A percentile compares a stretch with the other conserved stretches of the same genome.
phyloP scores from a whole-genome alignment of 2,888 invertebrate species.

The Capitulum mitella region DNA sequence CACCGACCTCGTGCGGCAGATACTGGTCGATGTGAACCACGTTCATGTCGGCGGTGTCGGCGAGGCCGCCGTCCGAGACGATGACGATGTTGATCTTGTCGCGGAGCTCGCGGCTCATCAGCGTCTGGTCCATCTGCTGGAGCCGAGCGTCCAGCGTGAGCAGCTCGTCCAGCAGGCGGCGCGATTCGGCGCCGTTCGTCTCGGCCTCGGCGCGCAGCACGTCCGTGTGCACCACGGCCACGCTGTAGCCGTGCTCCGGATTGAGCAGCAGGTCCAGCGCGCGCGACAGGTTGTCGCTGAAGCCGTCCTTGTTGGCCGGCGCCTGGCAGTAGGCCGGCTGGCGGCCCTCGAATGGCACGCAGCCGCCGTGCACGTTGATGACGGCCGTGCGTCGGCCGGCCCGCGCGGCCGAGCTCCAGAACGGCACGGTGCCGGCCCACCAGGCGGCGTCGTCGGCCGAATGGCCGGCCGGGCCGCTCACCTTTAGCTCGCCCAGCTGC shows the following conservation, averaged over 20 bases:
- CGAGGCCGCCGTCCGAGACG: slow-evolving; percentile 17
- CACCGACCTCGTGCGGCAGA: slow-evolving; percentile 31
- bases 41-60: background rate
- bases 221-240: slow-evolving; percentile 23
- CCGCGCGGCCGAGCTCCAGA: background rate
- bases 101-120: background rate
- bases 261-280: background rate
- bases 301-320: background rate
- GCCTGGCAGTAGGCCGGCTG: background rate
- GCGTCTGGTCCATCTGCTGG: slow-evolving; percentile 3
- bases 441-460: background rate
- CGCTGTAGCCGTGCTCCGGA: background rate
- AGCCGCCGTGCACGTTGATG: slow-evolving; percentile 11
- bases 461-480: background rate
- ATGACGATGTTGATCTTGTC: background rate
- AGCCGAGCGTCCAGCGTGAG: background rate
- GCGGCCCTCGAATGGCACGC: background rate
- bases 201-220: background rate
- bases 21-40: background rate
- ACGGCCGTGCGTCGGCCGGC: background rate
- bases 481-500: background rate
- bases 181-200: background rate
- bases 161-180: background rate
- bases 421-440: background rate
- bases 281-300: background rate